Evolutionary conservation across 2,888 invertebrate genomes (phyloP), one percentile per base, ranked within the genome.

Genomic region (Magallana nippona): DNA sequence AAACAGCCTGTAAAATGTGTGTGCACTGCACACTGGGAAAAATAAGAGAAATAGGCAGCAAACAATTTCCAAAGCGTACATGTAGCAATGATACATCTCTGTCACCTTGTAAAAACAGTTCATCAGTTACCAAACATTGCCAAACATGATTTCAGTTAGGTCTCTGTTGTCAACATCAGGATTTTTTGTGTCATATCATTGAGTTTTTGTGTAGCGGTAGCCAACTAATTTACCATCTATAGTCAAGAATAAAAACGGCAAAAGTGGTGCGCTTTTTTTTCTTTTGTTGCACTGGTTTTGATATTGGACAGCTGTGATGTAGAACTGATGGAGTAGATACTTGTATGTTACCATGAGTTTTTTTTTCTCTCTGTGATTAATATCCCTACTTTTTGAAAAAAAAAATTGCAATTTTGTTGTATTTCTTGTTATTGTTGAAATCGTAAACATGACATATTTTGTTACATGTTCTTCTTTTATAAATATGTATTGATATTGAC

Each of bases 1-100:
- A 27, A 27, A 71, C 27, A 71, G 32, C 27, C 13, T 27, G 71
- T 71, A 32, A 71, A 27, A 27, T 22, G 44, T 44, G 32, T 27
- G 71, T 71, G 71, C 71, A 71, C 19, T 71, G 71, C 71, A 71
- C 71, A 27, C 11, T 11, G 27, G 22, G n/a, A 60, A 3, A 15
- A n/a, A n/a, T 71, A 71, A 15, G 32, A 71, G 71, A 71, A 71
- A 27, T 27, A 60, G 71, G 71, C 71, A 71, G 71, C 71, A 71
- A 71, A 19, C 13, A 63, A 27, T 71, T 71, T 71, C 71, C 71
- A 71, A 71, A 71, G 71, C 22, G 32, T 22, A 71, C 22, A 15
- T 71, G 63, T 71, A 71, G 71, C 71, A 71, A 71, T 71, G 71
- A 10, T 27, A 71, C 71, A 71, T 71, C 10, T 71, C 3, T 71